A percentile compares a stretch with the other conserved stretches of the same genome.
Evolutionary conservation across 2,113 vertebrate genomes (phyloP).

Genomic region (Elephantulus edwardii): DNA sequence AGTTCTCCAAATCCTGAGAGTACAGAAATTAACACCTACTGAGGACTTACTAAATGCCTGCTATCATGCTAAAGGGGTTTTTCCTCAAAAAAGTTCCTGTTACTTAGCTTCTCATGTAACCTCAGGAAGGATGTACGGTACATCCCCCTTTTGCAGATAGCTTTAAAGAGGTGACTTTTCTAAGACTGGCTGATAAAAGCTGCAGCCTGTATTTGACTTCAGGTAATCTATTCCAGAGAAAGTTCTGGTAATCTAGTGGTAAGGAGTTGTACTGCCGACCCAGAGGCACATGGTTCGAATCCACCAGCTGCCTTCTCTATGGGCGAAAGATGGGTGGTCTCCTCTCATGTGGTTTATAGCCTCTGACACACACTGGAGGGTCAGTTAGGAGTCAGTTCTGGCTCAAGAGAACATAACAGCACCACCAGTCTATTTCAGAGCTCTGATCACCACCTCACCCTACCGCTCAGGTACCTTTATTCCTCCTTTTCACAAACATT

Average conservation of each 20-base stretch:
- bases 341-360: no score
- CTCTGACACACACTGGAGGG: no score
- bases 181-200: background rate
- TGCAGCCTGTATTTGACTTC: background rate
- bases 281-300: no score
- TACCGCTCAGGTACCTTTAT: background rate
- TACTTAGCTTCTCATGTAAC: background rate
- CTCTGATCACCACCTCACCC: background rate
- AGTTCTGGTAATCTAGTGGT: no score
- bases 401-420: no score
- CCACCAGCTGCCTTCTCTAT: no score
- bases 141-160: background rate
- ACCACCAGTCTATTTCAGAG: accelerated
- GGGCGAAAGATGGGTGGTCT: no score
- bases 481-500: background rate
- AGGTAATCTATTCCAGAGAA: accelerated
- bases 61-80: background rate
- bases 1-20: background rate
- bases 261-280: no score
- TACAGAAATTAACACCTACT: background rate
- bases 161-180: background rate
- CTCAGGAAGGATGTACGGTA: background rate
- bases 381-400: no score
- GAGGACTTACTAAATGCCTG: background rate
- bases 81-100: background rate